These are phyloP conservation scores for Danionella cerebrum DNA, from an alignment of 2,113 vertebrate species.

Conservation along the genomic window DNA sequence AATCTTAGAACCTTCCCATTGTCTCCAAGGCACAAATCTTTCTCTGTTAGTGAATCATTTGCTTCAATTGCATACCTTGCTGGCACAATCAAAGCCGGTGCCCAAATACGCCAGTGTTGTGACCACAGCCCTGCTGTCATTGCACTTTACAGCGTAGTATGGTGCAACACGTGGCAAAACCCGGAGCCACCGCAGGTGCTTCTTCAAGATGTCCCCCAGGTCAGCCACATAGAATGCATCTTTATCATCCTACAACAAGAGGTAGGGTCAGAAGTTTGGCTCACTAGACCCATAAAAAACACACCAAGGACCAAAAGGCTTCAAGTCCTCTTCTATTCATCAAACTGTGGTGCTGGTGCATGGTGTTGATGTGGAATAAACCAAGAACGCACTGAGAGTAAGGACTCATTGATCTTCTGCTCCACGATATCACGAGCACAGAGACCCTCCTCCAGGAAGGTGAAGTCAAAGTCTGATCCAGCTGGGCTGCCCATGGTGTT, in stretches of 20 bases:
- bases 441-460: conserved; percentile 92
- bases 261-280: background rate
- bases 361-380: no score
- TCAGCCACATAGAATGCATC: conserved; percentile 96
- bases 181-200: conserved; percentile 84
- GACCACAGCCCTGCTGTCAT: conserved; percentile 80
- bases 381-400: conserved; percentile 78
- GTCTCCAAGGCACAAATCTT: no score
- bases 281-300: no score
- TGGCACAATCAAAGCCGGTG: conserved; percentile 94
- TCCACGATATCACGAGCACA: conserved; percentile 87
- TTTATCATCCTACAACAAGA: conserved; percentile 77
- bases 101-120: conserved; percentile 81
- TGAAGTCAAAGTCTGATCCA: conserved; percentile 73
- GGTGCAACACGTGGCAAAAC: conserved; percentile 83
- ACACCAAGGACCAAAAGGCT: no score
- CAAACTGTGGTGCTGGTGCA: no score
- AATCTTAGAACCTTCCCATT: no score
- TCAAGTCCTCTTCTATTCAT: no score
- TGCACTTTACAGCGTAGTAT: conserved; percentile 95
- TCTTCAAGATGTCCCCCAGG: conserved; percentile 88
- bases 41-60: no score
- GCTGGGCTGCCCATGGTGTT: conserved; percentile 68
- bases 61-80: conserved; percentile 85
- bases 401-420: conserved; percentile 95